These are phyloP conservation scores for Invenusta paracnida DNA, from an alignment of 2,888 invertebrate genomes.

Conservation along the genomic window DNA sequence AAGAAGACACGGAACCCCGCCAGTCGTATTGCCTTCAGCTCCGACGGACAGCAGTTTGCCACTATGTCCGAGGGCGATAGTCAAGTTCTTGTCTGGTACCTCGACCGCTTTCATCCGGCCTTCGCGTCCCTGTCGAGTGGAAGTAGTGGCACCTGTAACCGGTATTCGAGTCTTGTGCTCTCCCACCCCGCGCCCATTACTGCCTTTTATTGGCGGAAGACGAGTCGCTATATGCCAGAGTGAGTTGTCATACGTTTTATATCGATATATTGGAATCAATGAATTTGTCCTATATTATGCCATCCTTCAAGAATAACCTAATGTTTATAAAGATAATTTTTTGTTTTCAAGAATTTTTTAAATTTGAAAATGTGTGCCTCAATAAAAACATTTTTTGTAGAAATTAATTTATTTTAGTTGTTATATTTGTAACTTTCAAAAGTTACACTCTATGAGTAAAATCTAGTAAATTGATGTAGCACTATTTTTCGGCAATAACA, in stretches of 20 bases:
- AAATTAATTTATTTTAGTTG: too few species aligned
- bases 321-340: too few species aligned
- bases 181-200: slow-evolving; percentile 35
- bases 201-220: slow-evolving; percentile 90
- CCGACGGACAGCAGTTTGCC: slow-evolving; percentile 36
- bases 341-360: too few species aligned
- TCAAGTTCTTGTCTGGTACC: slow-evolving; percentile 24
- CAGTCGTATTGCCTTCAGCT: slow-evolving; percentile 33
- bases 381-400: too few species aligned
- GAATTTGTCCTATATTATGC: too few species aligned
- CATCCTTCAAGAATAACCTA: too few species aligned
- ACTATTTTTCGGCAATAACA: too few species aligned
- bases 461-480: too few species aligned
- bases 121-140: neutral
- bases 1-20: neutral
- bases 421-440: too few species aligned
- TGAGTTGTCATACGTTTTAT: slow-evolving; percentile 62
- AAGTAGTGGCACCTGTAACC: neutral
- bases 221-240: slow-evolving; percentile 99
- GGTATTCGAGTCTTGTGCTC: slow-evolving; percentile 24
- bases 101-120: slow-evolving; percentile 1
- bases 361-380: too few species aligned
- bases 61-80: slow-evolving; percentile 18
- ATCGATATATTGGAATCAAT: too few species aligned
- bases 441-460: too few species aligned